Evolutionary conservation across 2,888 invertebrate species (phyloP), one percentile per base, ranked within the genome.

Genomic region (Eugnorisma glareosa): DNA sequence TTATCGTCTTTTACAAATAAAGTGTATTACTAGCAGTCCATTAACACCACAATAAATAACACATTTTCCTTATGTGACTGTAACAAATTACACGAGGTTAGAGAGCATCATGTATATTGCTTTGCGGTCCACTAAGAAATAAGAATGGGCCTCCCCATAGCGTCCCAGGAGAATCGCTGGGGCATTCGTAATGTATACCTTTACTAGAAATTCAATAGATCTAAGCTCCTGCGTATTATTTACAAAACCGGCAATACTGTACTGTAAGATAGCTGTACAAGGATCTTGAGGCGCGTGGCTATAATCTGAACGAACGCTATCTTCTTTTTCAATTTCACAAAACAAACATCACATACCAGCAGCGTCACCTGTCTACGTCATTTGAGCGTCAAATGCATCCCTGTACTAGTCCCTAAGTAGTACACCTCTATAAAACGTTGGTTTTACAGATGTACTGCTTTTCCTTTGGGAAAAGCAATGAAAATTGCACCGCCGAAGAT

Each of bases 71-170:
- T 37, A 51, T 72, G 79, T 59, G 81, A 81, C 83, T 81, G 61
- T 83, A 77, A 81, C 81, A 83, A 81, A 83, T 81, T 81, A 81
- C 83, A 57, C 31, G 61, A 78, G 57, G 63, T 82, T 77, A 82
- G 72, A 68, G 64, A 67, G 57, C 84, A 83, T 83, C 71, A 67
- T 81, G 79, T 81, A 63, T 83, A 81, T 81, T 79, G 80, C 67
- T 79, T 61, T 84, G 68, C 37, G 84, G 84, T 73, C 59, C 73
- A 48, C 84, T 73, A 73, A 81, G 79, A 81, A 81, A 83, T 84
- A 73, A 79, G 79, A 84, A 81, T 83, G 64, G 68, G 66, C 81
- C 79, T 69, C 45, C 84, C 79, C 45, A 79, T 72, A 48, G 31
- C 28, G 68, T 81, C 84, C 84, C 81, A 21, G 2, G 84, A 67